phyloP scores from a whole-genome alignment of 2,113 vertebrate genomes.

The Calypte anna region DNA sequence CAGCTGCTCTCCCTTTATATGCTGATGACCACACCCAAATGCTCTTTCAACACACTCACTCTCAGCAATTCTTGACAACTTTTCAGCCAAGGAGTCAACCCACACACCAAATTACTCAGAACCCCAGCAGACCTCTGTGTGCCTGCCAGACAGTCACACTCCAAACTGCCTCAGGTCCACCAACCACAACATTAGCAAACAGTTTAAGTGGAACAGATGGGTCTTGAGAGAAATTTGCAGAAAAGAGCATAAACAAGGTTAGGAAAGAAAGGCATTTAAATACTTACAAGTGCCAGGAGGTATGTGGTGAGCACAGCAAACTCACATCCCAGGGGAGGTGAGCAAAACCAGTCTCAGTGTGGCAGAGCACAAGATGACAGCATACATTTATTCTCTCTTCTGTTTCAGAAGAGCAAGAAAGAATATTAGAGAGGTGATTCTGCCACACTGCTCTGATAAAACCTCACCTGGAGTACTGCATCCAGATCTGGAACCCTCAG shows the following conservation, averaged over 20 bases:
- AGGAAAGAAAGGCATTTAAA: background rate
- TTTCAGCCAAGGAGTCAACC: background rate
- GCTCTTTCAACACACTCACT: accelerated
- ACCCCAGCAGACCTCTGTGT: background rate
- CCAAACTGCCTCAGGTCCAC: background rate
- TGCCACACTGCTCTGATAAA: too few species aligned
- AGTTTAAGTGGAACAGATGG: background rate
- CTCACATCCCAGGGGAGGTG: background rate
- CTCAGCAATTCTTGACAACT: background rate
- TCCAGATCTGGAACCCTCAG: too few species aligned
- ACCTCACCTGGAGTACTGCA: too few species aligned
- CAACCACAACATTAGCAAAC: background rate
- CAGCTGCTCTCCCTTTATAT: background rate
- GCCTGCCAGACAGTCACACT: background rate
- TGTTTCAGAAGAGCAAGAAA: background rate
- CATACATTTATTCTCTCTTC: background rate
- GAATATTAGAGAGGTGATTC: too few species aligned
- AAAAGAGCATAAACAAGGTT: background rate
- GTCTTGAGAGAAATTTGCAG: background rate
- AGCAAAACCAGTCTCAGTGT: background rate
- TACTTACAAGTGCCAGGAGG: background rate
- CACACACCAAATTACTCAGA: background rate
- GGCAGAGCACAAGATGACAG: background rate
- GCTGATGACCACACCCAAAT: accelerated
- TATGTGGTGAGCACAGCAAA: background rate